Percentiles rank a stretch among this genome's conserved stretches.
Evolutionary conservation across 1,140 invertebrate species (phyloP).

Genomic region (Tetragnatha versicolor): DNA sequence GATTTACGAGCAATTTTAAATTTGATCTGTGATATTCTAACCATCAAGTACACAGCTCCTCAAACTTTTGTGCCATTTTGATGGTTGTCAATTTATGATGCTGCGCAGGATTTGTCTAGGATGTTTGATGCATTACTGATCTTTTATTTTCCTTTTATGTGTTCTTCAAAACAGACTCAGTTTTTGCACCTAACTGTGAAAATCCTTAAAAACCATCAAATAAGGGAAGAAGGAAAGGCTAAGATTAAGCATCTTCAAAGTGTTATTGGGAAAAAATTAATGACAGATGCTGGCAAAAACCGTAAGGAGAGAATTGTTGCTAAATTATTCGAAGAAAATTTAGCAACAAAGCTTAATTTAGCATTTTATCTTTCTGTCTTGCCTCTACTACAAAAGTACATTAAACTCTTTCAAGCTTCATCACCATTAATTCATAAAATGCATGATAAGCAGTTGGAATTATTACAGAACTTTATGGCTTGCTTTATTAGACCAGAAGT

Average conservation of each 20-base stretch:
- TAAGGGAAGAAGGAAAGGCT: not conserved
- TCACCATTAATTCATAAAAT: too few species aligned
- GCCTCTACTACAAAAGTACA: not conserved
- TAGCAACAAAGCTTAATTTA: not conserved
- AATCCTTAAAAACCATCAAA: not conserved
- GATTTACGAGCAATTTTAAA: conserved; percentile 51
- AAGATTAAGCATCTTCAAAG: not conserved
- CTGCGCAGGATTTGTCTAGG: conserved; percentile 19
- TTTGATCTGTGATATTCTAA: conserved; percentile 56
- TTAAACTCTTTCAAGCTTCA: too few species aligned
- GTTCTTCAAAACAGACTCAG: not conserved
- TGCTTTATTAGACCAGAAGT: too few species aligned
- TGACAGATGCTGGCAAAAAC: conserved; percentile 13
- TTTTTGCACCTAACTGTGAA: not conserved
- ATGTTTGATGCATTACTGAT: conserved; percentile 54
- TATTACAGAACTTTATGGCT: too few species aligned
- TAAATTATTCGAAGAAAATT: not conserved
- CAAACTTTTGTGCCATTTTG: conserved; percentile 52
- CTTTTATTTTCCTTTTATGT: conserved; percentile 56
- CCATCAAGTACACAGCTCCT: conserved; percentile 57
- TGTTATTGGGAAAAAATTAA: not conserved
- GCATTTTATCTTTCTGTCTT: not conserved
- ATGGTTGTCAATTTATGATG: conserved; percentile 59
- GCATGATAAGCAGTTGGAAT: too few species aligned
- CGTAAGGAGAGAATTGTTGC: not conserved